These are phyloP conservation scores for Isurus oxyrinchus DNA, from an alignment of 2,113 vertebrate species.

Conservation along the genomic window DNA sequence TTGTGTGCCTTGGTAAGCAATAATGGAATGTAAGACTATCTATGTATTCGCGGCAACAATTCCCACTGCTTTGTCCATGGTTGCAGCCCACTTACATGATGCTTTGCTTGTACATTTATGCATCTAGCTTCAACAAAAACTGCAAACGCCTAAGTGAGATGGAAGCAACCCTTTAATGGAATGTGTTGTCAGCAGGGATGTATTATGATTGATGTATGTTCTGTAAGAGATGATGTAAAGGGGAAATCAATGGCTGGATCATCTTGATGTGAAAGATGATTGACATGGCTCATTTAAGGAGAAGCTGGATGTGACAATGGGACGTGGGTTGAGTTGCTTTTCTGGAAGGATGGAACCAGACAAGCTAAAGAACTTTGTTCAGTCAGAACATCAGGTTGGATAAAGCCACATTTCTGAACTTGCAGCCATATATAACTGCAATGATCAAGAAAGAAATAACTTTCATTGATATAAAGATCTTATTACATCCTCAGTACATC, in stretches of 20 bases:
- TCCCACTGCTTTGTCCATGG: neutral
- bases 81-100: neutral
- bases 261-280: neutral
- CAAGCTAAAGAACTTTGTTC: neutral
- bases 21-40: neutral
- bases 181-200: neutral
- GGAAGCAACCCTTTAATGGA: neutral
- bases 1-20: constrained; percentile 69
- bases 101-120: neutral
- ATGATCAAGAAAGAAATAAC: neutral
- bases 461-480: neutral
- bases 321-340: neutral
- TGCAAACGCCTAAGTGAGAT: neutral
- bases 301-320: neutral
- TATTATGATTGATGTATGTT: neutral
- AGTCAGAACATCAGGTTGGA: neutral
- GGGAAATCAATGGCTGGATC: neutral
- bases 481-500: neutral
- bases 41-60: neutral
- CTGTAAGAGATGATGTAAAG: neutral
- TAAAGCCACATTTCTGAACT: neutral
- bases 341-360: neutral
- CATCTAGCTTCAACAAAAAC: neutral
- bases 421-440: neutral
- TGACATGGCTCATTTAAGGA: neutral